Base-by-base conservation (phyloP, 2,113 vertebrate genomes). In the Carassius auratus region DNA sequence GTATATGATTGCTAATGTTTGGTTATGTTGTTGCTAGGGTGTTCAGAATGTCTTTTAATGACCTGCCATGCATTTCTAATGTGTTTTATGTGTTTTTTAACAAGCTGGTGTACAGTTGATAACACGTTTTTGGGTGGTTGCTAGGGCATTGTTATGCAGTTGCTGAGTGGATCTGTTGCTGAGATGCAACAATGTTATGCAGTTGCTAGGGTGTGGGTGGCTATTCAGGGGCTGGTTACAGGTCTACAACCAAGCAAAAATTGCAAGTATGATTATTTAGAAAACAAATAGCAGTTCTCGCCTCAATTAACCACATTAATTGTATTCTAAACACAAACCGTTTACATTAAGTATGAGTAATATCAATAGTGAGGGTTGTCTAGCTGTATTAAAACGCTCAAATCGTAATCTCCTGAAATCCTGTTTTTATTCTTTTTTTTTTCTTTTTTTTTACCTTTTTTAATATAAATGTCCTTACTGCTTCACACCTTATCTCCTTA, bases 341-440 rank as follows among this genome's bases (percentile, higher is more conserved):
- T 3, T 26, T 50, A 17, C 15, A 69, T 73, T 73, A 73, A 42
- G 36, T 42, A 42, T 42, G 36, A 42, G 19, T 42, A 42, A 73
- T n/a, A 73, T 9, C 19, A 42, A 42, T 38, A 73, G 36, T n/a
- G 2, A 42, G 21, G 17, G 4, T n/a, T 12, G 17, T 21, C 36
- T 12, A 42, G 36, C 17, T 42, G 36, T 4, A 73, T 73, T 73
- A 42, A 73, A 38, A 73, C 0, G 9, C 36, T 73, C 36, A 73
- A 73, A 73, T 13, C 36, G 17, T 73, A 42, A 73, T 73, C 69
- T 75, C 73, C 23, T 8, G 12, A 48, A 75, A 75, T 75, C 38
- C 13, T 75, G 5, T 50, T 48, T 48, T 75, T 6, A 15, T 59
- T 8, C 17, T 55, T n/a, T 69, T 71, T 12, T 71, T 50, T 13